Conservation (phyloP, 2,113 vertebrate species). For the Gasterosteus nipponicus region DNA sequence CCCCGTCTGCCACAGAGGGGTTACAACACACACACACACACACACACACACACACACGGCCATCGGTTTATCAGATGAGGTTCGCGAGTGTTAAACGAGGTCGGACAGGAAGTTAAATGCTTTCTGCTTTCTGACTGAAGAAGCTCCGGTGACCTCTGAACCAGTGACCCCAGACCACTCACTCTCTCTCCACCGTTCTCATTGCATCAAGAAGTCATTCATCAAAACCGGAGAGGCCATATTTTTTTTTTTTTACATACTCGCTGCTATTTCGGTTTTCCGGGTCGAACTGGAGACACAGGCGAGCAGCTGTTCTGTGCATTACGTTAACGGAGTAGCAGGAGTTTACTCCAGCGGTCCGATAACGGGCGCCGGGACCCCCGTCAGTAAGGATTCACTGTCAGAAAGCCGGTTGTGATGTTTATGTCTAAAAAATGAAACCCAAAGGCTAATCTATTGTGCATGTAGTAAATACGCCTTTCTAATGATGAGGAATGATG, state of each 20-base stretch:
- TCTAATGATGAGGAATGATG: background rate
- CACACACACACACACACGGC: constrained; percentile 20
- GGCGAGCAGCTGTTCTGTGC: constrained; percentile 15
- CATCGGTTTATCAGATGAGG: constrained; percentile 33
- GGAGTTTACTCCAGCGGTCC: background rate
- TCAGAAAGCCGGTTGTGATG: constrained; percentile 9
- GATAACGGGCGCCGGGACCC: constrained; percentile 30
- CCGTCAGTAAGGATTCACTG: constrained; percentile 32
- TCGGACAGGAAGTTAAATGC: background rate
- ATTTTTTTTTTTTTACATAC: background rate
- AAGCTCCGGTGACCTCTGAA: background rate
- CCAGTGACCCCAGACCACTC: too few relatives aligned
- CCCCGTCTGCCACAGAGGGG: constrained; percentile 23
- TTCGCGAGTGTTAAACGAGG: background rate
- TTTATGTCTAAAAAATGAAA: constrained; percentile 11
- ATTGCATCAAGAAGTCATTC: background rate
- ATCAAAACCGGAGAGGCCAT: background rate
- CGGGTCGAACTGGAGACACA: background rate
- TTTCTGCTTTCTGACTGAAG: background rate
- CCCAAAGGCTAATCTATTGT: background rate
- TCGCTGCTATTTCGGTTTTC: constrained; percentile 3
- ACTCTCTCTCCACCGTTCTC: background rate
- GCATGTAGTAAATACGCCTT: background rate
- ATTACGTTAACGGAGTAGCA: background rate
- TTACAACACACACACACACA: constrained; percentile 21